These are phyloP conservation scores for Sclerodermus sp. DNA, from an alignment of 2,888 invertebrate species.

Conservation along the genomic window DNA sequence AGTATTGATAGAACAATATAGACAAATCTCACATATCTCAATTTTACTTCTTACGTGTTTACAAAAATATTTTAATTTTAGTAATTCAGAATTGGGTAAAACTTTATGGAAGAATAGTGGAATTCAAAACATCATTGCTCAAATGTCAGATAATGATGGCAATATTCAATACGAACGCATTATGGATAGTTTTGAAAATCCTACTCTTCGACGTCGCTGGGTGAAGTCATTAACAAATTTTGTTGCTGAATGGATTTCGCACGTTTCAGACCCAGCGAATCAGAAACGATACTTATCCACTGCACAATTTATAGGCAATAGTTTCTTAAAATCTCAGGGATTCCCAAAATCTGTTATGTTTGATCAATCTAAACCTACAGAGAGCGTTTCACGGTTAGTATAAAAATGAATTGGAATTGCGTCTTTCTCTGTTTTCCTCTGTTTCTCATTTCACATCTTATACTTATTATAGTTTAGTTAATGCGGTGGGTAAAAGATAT, in stretches of 20 bases:
- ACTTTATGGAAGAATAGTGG: conserved; percentile 75
- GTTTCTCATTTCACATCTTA: neutral
- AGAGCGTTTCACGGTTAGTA: conserved; percentile 65
- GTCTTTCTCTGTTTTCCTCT: too few relatives aligned
- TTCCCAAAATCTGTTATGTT: conserved; percentile 73
- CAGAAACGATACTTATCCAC: conserved; percentile 74
- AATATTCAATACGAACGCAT: conserved; percentile 73
- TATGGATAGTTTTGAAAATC: conserved; percentile 78
- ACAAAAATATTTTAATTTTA: conserved; percentile 34
- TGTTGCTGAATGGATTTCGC: conserved; percentile 73
- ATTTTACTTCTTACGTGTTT: neutral
- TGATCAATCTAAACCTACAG: conserved; percentile 69
- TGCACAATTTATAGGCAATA: conserved; percentile 72
- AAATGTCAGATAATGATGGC: conserved; percentile 71
- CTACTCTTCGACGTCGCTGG: conserved; percentile 78
- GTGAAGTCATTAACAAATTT: conserved; percentile 75
- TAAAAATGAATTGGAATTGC: neutral
- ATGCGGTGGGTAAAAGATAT: conserved; percentile 71
- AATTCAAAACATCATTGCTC: conserved; percentile 68
- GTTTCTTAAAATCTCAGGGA: conserved; percentile 75
- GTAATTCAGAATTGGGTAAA: conserved; percentile 76
- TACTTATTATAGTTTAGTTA: conserved; percentile 59
- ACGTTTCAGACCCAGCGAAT: conserved; percentile 74
- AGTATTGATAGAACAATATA: too few relatives aligned
- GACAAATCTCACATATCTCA: too few relatives aligned